Percentiles rank a stretch among this genome's conserved stretches.
Evolutionary conservation across 2,113 vertebrate species (phyloP).

Genomic region (Dicerorhinus sumatrensis): DNA sequence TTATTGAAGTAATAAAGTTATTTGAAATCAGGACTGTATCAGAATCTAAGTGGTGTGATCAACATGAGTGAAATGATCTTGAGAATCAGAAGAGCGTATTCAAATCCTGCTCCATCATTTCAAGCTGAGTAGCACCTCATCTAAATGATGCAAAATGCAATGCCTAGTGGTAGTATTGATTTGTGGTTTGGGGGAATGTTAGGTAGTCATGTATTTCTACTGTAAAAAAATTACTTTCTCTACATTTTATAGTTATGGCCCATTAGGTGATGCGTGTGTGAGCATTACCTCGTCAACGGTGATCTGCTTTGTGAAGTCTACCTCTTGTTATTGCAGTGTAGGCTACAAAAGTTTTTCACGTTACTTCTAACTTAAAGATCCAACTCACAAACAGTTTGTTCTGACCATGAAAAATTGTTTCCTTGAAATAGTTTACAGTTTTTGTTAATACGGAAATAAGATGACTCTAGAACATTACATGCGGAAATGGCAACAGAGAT

Average conservation of each 20-base stretch:
- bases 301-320: slow-evolving; percentile 34
- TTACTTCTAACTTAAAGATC: slow-evolving; percentile 51
- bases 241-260: slow-evolving; percentile 23
- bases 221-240: neutral
- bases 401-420: neutral
- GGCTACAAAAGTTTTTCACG: neutral
- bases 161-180: neutral
- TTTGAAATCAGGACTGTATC: neutral
- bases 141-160: neutral
- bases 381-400: slow-evolving; percentile 34
- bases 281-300: neutral
- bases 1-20: neutral
- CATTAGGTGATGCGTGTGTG: neutral
- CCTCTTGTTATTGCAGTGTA: neutral
- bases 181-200: neutral
- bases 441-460: slow-evolving; percentile 23
- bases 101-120: neutral
- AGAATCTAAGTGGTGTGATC: neutral
- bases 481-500: neutral
- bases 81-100: neutral
- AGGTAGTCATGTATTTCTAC: slow-evolving; percentile 14
- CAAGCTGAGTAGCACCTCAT: neutral
- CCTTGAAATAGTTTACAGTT: slow-evolving; percentile 41
- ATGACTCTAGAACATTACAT: neutral
- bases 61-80: neutral